These are phyloP conservation scores for Platichthys flesus DNA, from an alignment of 2,113 vertebrate genomes.

Conservation along the genomic window DNA sequence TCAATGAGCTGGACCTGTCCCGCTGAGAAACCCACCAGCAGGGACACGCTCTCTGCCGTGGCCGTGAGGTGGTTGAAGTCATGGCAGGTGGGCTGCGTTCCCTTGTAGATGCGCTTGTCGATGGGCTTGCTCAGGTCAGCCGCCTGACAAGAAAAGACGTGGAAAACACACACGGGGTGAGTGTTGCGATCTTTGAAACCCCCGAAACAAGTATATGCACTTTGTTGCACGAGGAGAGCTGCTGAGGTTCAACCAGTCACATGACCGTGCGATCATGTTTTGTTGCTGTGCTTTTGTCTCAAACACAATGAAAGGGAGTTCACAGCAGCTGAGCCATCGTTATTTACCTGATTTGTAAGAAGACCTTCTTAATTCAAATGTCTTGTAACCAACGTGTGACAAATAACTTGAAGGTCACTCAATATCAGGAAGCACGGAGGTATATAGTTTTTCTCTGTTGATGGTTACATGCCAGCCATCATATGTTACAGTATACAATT, in stretches of 20 bases:
- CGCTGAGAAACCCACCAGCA: conserved; percentile 98
- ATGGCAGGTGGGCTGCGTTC: conserved; percentile 99
- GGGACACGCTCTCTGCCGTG: conserved; percentile 96
- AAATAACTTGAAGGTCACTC: too few relatives aligned
- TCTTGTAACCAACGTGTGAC: too few relatives aligned
- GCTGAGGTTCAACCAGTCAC: neutral
- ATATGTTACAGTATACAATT: neutral
- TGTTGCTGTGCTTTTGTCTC: neutral
- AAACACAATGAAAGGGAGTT: neutral
- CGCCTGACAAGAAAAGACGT: conserved; percentile 83
- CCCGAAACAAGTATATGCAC: neutral
- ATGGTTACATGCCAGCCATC: too few relatives aligned
- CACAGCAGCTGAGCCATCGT: neutral
- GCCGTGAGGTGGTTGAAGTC: conserved; percentile 99
- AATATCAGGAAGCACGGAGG: too few relatives aligned
- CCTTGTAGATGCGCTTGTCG: conserved; percentile 99
- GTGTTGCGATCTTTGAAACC: neutral
- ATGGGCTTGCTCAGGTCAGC: conserved; percentile 99
- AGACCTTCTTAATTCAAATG: too few relatives aligned
- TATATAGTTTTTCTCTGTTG: too few relatives aligned
- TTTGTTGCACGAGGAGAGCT: neutral
- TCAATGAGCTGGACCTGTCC: conserved; percentile 99
- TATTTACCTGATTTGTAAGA: neutral
- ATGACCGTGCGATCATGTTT: neutral
- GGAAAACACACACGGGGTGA: conserved; percentile 17